Evolutionary conservation across 1,140 invertebrate genomes (phyloP).

Genomic region (Pachyrhynchus sulphureomaculatus): DNA sequence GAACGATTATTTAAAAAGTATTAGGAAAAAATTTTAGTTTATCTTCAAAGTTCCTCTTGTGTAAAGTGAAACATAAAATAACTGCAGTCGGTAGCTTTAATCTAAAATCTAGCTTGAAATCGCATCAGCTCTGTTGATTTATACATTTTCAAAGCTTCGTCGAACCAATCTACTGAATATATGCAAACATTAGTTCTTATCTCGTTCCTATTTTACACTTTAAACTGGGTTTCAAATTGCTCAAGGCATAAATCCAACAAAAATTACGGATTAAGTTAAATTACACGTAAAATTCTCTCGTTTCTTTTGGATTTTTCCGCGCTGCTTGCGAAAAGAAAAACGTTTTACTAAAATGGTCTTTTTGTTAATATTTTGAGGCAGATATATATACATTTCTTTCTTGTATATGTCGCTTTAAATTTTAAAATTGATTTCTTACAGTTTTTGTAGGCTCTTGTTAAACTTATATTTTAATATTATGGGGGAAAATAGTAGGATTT

Average conservation of each 20-base stretch:
- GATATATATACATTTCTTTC: too few species aligned
- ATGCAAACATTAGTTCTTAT: slow-evolving; percentile 26
- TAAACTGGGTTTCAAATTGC: slow-evolving; percentile 22
- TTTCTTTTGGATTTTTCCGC: slow-evolving; percentile 16
- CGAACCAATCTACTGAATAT: slow-evolving; percentile 18
- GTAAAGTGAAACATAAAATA: too few species aligned
- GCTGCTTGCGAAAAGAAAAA: slow-evolving; percentile 2
- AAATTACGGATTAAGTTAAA: slow-evolving; percentile 30
- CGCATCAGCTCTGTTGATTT: slow-evolving; percentile 13
- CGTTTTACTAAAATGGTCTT: background rate
- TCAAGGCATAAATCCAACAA: slow-evolving; percentile 19
- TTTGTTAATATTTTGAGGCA: too few species aligned
- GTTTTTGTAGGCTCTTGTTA: too few species aligned
- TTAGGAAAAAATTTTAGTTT: too few species aligned
- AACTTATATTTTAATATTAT: too few species aligned
- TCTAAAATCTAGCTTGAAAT: background rate
- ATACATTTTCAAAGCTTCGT: slow-evolving; percentile 11
- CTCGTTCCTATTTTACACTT: slow-evolving; percentile 23
- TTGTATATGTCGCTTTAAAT: too few species aligned
- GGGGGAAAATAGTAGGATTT: too few species aligned
- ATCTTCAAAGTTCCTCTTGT: too few species aligned
- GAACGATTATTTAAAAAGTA: too few species aligned
- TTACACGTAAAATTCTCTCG: slow-evolving; percentile 17
- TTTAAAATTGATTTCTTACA: too few species aligned
- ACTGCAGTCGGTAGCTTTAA: background rate